These are phyloP conservation scores for Mya arenaria DNA, from an alignment of 1,140 invertebrate species.

Conservation along the genomic window DNA sequence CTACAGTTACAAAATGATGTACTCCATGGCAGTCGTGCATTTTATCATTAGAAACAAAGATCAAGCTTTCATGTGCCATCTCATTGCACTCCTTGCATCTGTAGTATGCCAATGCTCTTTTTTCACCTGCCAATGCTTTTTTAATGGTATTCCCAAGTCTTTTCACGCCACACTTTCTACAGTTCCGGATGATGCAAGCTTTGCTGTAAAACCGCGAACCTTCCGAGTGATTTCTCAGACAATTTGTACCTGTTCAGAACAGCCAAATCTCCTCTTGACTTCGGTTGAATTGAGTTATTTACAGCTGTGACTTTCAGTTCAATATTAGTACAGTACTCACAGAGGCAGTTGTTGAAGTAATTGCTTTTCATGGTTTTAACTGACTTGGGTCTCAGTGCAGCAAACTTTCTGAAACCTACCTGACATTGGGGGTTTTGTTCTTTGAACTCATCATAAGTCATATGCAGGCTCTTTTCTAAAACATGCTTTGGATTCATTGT, in stretches of 20 bases:
- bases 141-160: no score
- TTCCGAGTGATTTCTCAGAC: neutral
- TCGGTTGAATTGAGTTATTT: neutral
- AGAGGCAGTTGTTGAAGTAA: neutral
- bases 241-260: neutral
- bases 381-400: neutral
- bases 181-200: neutral
- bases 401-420: constrained; percentile 2
- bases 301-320: no score
- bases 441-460: constrained; percentile 10
- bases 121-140: no score
- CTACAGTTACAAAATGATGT: constrained; percentile 38
- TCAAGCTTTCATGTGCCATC: constrained; percentile 14
- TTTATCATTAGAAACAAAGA: constrained; percentile 46
- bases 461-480: neutral
- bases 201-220: neutral
- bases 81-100: constrained; percentile 21
- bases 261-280: neutral
- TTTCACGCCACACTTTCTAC: neutral
- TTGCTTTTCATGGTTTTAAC: neutral
- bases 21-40: constrained; percentile 42
- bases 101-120: constrained; percentile 35
- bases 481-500: neutral
- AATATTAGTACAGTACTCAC: constrained; percentile 4
- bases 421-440: neutral